phyloP scores from a whole-genome alignment of 64 coral and sea anemone genomes.

The Montipora efflorescens region DNA sequence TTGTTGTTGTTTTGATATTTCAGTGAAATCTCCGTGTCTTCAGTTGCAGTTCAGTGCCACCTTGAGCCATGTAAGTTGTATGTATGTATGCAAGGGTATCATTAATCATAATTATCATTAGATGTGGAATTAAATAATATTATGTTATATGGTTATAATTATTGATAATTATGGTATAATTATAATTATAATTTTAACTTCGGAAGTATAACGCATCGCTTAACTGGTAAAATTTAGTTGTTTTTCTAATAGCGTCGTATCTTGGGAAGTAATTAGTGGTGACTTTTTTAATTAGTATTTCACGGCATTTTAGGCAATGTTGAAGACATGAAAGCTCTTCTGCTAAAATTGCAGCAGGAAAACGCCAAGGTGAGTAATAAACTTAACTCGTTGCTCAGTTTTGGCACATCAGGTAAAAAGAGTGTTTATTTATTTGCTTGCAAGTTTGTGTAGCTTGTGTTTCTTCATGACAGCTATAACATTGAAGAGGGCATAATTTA shows the following conservation, averaged over 20 bases:
- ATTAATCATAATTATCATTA: no score
- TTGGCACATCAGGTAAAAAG: background rate
- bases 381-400: background rate
- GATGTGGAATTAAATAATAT: no score
- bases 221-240: no score
- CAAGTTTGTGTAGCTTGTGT: no score
- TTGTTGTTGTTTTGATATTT: background rate
- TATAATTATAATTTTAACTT: background rate
- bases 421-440: background rate
- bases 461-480: no score
- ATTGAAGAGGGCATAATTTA: no score
- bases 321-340: constrained; percentile 15
- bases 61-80: background rate
- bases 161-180: no score
- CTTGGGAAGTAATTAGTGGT: no score
- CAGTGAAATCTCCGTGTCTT: background rate
- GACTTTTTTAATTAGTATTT: background rate
- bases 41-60: constrained; percentile 36
- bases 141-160: no score
- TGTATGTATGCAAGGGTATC: background rate
- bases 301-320: constrained; percentile 1
- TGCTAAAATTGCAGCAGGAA: constrained; percentile 11
- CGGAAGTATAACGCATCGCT: no score
- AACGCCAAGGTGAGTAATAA: constrained; percentile 9
- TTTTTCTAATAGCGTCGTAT: no score